Evolutionary conservation across 2,797 vertebrate species (phyloP).

Genomic region (Hylomyscus alleni): DNA sequence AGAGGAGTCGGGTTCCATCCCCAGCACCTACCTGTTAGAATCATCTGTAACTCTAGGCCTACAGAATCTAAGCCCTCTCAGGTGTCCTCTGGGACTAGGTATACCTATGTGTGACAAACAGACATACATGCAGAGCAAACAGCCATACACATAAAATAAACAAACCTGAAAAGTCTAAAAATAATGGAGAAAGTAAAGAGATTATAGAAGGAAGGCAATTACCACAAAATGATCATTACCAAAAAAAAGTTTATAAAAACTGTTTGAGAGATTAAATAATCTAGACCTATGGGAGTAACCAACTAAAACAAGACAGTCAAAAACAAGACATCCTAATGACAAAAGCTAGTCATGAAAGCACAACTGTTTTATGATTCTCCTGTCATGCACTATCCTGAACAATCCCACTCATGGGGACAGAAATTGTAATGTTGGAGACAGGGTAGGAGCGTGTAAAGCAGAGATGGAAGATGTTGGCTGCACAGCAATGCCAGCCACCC

Average conservation of each 20-base stretch:
- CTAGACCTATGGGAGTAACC: neutral
- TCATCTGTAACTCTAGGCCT: neutral
- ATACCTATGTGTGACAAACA: neutral
- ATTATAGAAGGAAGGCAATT: neutral
- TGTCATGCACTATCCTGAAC: neutral
- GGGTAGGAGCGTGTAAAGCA: neutral
- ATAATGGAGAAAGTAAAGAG: neutral
- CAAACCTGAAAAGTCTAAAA: neutral
- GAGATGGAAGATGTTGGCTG: neutral
- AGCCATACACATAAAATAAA: neutral
- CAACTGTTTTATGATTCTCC: neutral
- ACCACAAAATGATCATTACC: constrained; percentile 21
- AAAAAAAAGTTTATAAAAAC: neutral
- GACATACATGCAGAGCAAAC: neutral
- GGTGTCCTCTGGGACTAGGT: neutral
- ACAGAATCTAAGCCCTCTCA: neutral
- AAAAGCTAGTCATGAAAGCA: neutral
- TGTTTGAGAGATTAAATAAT: constrained; percentile 27
- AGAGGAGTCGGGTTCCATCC: neutral
- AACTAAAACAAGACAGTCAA: neutral
- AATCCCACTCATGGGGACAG: neutral
- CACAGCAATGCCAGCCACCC: neutral
- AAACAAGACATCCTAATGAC: neutral
- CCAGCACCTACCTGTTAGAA: neutral
- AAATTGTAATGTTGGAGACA: neutral